Conservation (phyloP, 2,113 vertebrate genomes). For the Lucifuga dentata region DNA sequence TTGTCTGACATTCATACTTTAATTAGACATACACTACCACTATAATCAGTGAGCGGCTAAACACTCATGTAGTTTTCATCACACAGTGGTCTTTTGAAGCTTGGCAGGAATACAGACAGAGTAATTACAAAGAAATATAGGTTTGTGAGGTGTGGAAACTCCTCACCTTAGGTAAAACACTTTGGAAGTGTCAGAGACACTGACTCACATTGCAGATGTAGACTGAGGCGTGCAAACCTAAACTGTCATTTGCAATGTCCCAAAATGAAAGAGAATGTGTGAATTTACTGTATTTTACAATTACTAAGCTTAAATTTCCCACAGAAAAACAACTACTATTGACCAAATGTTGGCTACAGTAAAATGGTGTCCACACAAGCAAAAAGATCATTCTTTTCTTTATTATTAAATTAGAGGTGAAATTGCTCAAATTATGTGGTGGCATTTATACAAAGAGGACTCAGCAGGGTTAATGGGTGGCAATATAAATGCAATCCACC, state of each 20-base stretch:
- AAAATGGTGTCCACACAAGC: neutral
- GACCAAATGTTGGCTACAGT: too few species aligned
- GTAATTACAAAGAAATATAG: slow-evolving; percentile 75
- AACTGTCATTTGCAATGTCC: slow-evolving; percentile 47
- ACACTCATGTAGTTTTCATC: slow-evolving; percentile 42
- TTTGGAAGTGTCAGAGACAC: slow-evolving; percentile 40
- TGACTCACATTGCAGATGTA: slow-evolving; percentile 39
- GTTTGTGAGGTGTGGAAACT: slow-evolving; percentile 67
- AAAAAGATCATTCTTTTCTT: neutral
- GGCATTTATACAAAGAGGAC: slow-evolving; percentile 30
- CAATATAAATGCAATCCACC: too few species aligned
- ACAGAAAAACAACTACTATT: neutral
- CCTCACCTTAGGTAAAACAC: slow-evolving; percentile 66
- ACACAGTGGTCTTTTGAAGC: slow-evolving; percentile 66
- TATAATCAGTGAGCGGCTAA: slow-evolving; percentile 67
- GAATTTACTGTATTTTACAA: slow-evolving; percentile 32
- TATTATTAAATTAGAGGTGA: neutral
- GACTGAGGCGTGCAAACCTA: slow-evolving; percentile 28
- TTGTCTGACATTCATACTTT: slow-evolving; percentile 54
- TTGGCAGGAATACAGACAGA: slow-evolving; percentile 56
- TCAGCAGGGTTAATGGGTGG: slow-evolving; percentile 29
- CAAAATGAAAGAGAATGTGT: slow-evolving; percentile 48
- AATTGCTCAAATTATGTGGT: slow-evolving; percentile 23
- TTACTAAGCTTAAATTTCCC: slow-evolving; percentile 6
- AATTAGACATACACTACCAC: slow-evolving; percentile 61